Evolutionary conservation across 2,888 invertebrate species (phyloP).

Genomic region (Phlogophora meticulosa): DNA sequence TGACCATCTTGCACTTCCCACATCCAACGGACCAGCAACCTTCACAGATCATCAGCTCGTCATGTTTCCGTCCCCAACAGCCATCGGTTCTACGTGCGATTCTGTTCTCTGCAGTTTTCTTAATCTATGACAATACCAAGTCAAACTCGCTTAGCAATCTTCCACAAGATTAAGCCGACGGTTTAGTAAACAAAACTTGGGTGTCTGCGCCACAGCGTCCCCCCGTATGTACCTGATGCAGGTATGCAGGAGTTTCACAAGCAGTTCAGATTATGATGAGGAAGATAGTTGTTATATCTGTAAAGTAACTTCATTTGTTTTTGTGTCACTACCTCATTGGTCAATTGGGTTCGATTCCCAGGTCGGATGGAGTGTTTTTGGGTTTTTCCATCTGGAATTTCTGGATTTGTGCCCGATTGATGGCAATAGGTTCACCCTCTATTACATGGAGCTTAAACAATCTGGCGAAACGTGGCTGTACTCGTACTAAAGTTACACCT

Average conservation of each 20-base stretch:
- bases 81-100: not conserved
- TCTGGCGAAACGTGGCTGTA: no score
- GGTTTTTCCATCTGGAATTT: no score
- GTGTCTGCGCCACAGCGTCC: constrained; percentile 26
- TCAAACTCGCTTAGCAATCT: constrained; percentile 66
- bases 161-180: constrained; percentile 72
- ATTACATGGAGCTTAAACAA: no score
- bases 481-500: no score
- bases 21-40: no score
- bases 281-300: constrained; percentile 17
- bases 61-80: not conserved
- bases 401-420: no score
- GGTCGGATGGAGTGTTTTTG: no score
- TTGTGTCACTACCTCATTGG: no score
- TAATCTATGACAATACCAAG: constrained; percentile 44
- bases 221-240: constrained; percentile 56
- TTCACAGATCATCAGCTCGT: no score
- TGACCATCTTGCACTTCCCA: not conserved
- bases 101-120: constrained; percentile 5
- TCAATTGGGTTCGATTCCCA: no score
- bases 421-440: no score
- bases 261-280: constrained; percentile 17
- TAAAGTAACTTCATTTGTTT: constrained; percentile 14
- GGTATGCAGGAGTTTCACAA: constrained; percentile 56
- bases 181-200: constrained; percentile 71